A percentile compares a stretch with the other conserved stretches of the same genome.
Evolutionary conservation across 2,113 vertebrate genomes (phyloP).

Genomic region (Myodes glareolus): DNA sequence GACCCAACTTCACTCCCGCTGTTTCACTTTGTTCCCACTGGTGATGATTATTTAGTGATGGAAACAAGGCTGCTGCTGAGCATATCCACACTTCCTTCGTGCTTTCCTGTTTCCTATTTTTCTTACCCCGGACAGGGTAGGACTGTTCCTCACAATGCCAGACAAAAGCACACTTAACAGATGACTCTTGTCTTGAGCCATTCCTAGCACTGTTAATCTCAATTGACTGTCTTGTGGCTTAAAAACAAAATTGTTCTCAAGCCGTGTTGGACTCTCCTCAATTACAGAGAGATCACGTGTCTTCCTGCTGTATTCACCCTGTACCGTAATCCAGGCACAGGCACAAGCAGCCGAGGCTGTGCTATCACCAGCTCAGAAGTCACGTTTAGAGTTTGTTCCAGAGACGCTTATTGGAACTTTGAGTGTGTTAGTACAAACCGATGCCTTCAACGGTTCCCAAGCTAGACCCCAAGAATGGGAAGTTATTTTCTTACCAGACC

Average conservation of each 20-base stretch:
- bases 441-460: not conserved
- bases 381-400: not conserved
- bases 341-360: not conserved
- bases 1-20: conserved; percentile 26
- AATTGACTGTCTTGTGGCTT: not conserved
- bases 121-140: not conserved
- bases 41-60: conserved; percentile 18
- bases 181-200: not conserved
- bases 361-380: not conserved
- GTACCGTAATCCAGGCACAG: not conserved
- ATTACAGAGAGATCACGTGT: not conserved
- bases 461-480: not conserved
- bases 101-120: not conserved
- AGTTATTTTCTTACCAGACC: not conserved
- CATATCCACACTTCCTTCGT: not conserved
- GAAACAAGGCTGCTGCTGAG: not conserved
- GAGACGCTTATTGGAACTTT: conserved; percentile 4
- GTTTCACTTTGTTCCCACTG: conserved; percentile 43
- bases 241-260: conserved; percentile 41
- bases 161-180: not conserved
- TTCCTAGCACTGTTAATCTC: not conserved
- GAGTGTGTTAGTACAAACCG: not conserved
- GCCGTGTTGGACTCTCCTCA: not conserved
- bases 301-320: not conserved
- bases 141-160: not conserved